A percentile compares a stretch with the other conserved stretches of the same genome.
Conservation (phyloP, 2,888 invertebrate genomes). For the Pelosia muscerda region DNA sequence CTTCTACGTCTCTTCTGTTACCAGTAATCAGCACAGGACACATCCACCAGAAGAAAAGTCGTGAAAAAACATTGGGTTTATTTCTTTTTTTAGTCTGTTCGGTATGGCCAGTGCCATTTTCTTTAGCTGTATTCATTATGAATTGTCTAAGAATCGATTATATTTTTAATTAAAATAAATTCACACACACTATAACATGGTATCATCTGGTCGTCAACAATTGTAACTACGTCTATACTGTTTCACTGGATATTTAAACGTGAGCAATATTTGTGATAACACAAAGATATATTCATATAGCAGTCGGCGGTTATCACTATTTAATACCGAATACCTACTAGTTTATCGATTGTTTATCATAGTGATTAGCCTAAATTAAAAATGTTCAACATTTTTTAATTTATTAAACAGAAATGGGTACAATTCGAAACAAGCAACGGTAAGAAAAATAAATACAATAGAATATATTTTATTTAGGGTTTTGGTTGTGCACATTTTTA, state of each 20-base stretch:
- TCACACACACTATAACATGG: conserved; percentile 27
- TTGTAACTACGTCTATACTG: conserved; percentile 32
- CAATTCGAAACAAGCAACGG: neutral
- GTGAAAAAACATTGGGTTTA: conserved; percentile 75
- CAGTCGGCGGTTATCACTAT: conserved; percentile 31
- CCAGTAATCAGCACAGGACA: conserved; percentile 85
- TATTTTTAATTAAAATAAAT: conserved; percentile 13
- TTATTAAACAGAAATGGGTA: neutral
- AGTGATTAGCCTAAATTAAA: conserved; percentile 39
- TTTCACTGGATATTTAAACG: conserved; percentile 13
- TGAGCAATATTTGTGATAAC: conserved; percentile 42
- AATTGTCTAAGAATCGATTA: neutral
- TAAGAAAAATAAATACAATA: neutral
- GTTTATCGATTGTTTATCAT: conserved; percentile 36
- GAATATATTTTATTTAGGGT: neutral
- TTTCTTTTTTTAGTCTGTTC: conserved; percentile 51
- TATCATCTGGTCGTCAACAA: conserved; percentile 23
- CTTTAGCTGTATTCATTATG: conserved; percentile 31
- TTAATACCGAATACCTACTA: conserved; percentile 26
- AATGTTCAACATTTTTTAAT: neutral
- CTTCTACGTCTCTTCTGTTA: conserved; percentile 86
- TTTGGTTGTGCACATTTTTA: too few species aligned
- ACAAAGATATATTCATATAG: conserved; percentile 40
- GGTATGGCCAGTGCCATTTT: conserved; percentile 26
- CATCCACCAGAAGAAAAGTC: conserved; percentile 81